Evolutionary conservation across 2,113 vertebrate genomes (phyloP).

Genomic region (Corythoichthys intestinalis): DNA sequence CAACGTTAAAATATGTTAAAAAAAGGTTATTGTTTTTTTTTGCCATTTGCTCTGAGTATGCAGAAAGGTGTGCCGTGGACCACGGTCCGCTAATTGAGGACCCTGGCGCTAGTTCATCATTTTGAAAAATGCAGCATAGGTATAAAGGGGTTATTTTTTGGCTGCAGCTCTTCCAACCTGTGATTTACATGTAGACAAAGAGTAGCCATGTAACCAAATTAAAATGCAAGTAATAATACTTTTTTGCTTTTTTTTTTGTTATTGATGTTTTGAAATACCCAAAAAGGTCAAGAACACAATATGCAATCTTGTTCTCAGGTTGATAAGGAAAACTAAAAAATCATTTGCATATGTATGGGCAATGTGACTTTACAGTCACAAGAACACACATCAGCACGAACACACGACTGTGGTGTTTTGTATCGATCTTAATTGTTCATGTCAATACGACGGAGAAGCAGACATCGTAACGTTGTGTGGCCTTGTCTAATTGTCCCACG

Average conservation of each 20-base stretch:
- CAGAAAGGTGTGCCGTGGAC: too few relatives aligned
- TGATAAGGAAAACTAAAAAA: neutral
- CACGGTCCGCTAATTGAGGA: too few relatives aligned
- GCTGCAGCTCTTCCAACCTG: too few relatives aligned
- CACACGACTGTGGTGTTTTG: conserved; percentile 4
- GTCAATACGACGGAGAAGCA: conserved; percentile 11
- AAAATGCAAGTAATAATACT: neutral
- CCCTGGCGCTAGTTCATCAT: too few relatives aligned
- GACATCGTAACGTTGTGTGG: conserved; percentile 31
- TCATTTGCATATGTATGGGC: neutral
- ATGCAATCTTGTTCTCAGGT: conserved; percentile 11
- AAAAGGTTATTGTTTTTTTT: too few relatives aligned
- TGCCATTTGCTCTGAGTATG: too few relatives aligned
- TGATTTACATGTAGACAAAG: too few relatives aligned
- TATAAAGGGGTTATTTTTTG: too few relatives aligned
- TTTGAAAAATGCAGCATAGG: too few relatives aligned
- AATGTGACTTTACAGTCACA: neutral
- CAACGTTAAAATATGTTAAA: too few relatives aligned
- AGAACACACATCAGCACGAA: neutral
- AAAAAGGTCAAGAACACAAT: conserved; percentile 1
- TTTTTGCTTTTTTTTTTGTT: too few relatives aligned
- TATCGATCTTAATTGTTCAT: conserved; percentile 34
- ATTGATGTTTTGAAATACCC: conserved; percentile 6
- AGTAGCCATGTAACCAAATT: neutral
- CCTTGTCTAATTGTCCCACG: conserved; percentile 49